A percentile compares a stretch with the other conserved stretches of the same genome.
Evolutionary conservation across 2,888 invertebrate species (phyloP).

Genomic region (Ypsolopha scabrella): DNA sequence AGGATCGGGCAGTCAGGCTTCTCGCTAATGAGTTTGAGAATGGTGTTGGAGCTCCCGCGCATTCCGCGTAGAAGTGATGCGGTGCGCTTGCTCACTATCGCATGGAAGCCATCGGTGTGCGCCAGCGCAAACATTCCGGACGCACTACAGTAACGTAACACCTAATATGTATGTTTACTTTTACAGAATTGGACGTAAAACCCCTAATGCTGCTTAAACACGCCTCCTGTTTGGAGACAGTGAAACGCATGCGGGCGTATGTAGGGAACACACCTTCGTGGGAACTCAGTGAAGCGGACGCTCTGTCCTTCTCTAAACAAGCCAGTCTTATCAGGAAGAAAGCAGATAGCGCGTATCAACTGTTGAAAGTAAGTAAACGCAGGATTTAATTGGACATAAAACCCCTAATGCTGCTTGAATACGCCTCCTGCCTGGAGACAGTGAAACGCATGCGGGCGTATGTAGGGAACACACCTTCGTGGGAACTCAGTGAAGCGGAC

Average conservation of each 20-base stretch:
- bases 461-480: conserved; percentile 81
- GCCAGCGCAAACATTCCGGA: too few relatives aligned
- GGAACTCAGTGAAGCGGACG: conserved; percentile 73
- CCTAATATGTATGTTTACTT: neutral
- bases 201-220: conserved; percentile 85
- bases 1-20: too few relatives aligned
- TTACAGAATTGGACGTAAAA: conserved; percentile 68
- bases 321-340: conserved; percentile 78
- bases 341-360: conserved; percentile 66
- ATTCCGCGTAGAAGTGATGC: too few relatives aligned
- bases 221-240: conserved; percentile 81
- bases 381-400: conserved; percentile 63
- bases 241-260: conserved; percentile 81
- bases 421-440: conserved; percentile 83
- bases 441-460: conserved; percentile 81
- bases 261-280: conserved; percentile 83
- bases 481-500: conserved; percentile 74
- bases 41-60: too few relatives aligned
- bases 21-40: too few relatives aligned
- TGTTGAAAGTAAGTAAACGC: conserved; percentile 32
- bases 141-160: too few relatives aligned
- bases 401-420: conserved; percentile 83
- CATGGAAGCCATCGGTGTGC: too few relatives aligned
- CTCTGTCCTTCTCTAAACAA: conserved; percentile 73
- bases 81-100: too few relatives aligned